phyloP scores from a whole-genome alignment of 2,113 vertebrate species.

The Hiodon alosoides region DNA sequence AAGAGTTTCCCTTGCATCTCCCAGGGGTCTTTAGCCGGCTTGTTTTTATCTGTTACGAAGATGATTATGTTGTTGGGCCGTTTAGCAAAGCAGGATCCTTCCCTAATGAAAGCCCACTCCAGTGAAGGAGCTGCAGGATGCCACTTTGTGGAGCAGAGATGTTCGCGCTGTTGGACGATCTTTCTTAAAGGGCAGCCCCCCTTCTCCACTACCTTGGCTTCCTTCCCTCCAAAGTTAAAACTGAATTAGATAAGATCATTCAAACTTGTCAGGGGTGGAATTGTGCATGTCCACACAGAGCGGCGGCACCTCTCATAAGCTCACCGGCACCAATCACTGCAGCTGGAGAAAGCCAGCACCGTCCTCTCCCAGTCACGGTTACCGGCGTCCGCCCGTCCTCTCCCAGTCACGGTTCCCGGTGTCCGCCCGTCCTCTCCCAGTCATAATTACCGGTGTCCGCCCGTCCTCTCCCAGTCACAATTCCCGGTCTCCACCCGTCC shows the following conservation, averaged over 20 bases:
- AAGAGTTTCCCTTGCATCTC: constrained; percentile 32
- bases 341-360: too few species aligned
- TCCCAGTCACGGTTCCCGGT: too few species aligned
- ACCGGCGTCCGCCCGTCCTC: too few species aligned
- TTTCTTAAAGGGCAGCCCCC: neutral
- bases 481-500: too few species aligned
- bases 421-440: too few species aligned
- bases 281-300: neutral
- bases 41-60: constrained; percentile 37
- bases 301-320: too few species aligned
- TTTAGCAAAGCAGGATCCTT: constrained; percentile 33
- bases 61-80: constrained; percentile 35
- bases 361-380: too few species aligned
- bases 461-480: neutral
- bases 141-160: constrained; percentile 10
- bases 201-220: too few species aligned
- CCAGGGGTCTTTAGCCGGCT: constrained; percentile 27
- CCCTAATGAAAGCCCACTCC: constrained; percentile 33
- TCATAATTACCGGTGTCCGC: too few species aligned
- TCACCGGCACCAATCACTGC: too few species aligned
- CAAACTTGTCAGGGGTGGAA: neutral
- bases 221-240: neutral
- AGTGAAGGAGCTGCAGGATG: neutral
- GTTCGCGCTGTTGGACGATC: neutral
- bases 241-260: neutral